Conservation (phyloP, 2,113 vertebrate genomes). For the Anthoscopus minutus region DNA sequence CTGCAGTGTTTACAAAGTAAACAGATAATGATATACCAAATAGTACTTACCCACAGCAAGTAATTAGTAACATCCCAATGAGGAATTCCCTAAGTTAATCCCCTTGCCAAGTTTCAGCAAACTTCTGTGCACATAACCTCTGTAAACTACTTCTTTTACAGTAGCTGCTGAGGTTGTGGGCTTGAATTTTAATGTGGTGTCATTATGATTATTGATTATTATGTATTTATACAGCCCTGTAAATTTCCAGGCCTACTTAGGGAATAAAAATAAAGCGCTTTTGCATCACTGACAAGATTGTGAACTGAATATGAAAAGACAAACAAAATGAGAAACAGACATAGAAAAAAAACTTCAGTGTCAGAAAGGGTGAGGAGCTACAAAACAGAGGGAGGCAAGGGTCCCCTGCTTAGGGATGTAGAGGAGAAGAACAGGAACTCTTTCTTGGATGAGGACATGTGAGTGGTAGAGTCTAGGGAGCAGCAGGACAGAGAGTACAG, state of each 20-base stretch:
- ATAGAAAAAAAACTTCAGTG: not conserved
- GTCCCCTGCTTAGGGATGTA: not conserved
- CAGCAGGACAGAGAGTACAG: not conserved
- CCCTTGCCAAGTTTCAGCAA: not conserved
- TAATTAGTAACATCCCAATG: not conserved
- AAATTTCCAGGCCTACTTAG: slow-evolving; percentile 1
- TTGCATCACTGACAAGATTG: not conserved
- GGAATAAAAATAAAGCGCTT: not conserved
- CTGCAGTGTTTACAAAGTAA: not conserved
- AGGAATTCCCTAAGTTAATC: not conserved
- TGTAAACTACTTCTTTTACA: not conserved
- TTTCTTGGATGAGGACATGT: not conserved
- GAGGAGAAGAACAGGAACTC: not conserved
- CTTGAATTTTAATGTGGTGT: slow-evolving; percentile 15
- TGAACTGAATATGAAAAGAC: not conserved
- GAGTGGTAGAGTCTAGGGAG: not conserved
- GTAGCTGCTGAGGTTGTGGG: not conserved
- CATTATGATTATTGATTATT: slow-evolving; percentile 50
- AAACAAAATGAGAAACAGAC: not conserved
- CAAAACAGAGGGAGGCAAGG: not conserved
- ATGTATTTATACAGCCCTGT: slow-evolving; percentile 5
- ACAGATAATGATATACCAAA: not conserved
- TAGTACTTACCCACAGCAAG: not conserved
- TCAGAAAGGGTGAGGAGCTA: not conserved
- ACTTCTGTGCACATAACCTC: not conserved